Evolutionary conservation across 2,113 vertebrate genomes (phyloP).

Genomic region (Myrmophylax atrothorax): DNA sequence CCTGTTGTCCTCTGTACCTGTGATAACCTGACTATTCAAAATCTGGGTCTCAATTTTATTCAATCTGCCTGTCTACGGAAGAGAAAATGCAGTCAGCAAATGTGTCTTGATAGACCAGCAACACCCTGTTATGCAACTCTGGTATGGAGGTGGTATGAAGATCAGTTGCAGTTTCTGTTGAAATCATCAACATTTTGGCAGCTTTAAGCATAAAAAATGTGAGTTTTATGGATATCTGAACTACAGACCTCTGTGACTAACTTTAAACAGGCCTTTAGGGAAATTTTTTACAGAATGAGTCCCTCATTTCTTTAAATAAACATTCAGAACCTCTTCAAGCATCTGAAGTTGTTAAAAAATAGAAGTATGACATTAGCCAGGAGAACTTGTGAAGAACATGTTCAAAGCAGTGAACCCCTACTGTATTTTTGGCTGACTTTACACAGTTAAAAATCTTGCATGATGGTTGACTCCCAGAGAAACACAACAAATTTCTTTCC

Average conservation of each 20-base stretch:
- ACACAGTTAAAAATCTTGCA: background rate
- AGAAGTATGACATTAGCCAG: background rate
- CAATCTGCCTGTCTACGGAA: background rate
- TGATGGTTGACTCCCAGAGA: background rate
- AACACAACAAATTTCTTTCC: background rate
- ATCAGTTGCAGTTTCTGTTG: background rate
- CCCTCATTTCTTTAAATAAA: constrained; percentile 13
- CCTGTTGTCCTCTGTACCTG: accelerated
- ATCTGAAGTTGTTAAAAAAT: background rate
- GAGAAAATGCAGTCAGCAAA: background rate
- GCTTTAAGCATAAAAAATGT: background rate
- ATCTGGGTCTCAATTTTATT: background rate
- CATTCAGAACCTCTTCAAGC: background rate
- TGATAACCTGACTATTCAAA: background rate
- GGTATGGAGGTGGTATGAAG: background rate
- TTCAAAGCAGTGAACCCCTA: background rate
- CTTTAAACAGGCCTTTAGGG: background rate
- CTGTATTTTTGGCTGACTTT: background rate
- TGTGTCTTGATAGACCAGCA: background rate
- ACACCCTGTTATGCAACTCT: background rate
- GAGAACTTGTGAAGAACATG: background rate
- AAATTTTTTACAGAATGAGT: background rate
- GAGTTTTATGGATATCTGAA: background rate
- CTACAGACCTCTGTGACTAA: background rate
- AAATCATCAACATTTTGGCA: background rate